Evolutionary conservation across 2,888 invertebrate genomes (phyloP).

Genomic region (Melipona bicolor): DNA sequence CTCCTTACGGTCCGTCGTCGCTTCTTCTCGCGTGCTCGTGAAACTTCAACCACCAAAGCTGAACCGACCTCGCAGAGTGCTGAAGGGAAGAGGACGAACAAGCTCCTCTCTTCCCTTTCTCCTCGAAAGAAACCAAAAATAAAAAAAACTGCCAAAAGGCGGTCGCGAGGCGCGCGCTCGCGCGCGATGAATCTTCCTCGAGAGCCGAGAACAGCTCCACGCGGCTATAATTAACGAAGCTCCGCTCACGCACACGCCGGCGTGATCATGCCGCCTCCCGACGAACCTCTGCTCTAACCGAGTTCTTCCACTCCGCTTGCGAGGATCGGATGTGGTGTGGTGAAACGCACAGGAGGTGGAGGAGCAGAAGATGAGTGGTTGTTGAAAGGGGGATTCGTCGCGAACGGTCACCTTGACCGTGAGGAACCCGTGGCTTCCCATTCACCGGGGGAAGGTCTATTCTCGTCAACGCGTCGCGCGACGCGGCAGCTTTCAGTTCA

Average conservation of each 20-base stretch:
- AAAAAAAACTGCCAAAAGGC: neutral
- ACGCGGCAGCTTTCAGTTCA: too few relatives aligned
- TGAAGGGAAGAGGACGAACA: too few relatives aligned
- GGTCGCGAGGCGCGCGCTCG: neutral
- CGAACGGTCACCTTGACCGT: constrained; percentile 49
- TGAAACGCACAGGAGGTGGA: neutral
- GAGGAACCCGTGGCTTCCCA: neutral
- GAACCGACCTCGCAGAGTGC: too few relatives aligned
- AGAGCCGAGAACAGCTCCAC: constrained; percentile 18
- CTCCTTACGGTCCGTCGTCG: neutral
- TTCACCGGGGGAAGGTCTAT: constrained; percentile 12
- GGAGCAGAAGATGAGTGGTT: neutral
- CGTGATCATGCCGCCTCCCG: neutral
- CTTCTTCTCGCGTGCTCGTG: neutral
- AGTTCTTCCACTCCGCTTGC: neutral
- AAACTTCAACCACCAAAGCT: too few relatives aligned
- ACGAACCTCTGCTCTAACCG: neutral
- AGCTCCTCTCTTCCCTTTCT: too few relatives aligned
- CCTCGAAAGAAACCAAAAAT: too few relatives aligned
- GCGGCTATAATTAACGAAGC: constrained; percentile 33
- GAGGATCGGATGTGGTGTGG: too few relatives aligned
- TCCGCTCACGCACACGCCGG: neutral
- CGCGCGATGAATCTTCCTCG: constrained; percentile 26
- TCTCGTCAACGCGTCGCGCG: constrained; percentile 4
- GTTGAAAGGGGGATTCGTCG: neutral